Evolutionary conservation across 2,888 invertebrate genomes (phyloP).

Genomic region (Ochropleura plecta): DNA sequence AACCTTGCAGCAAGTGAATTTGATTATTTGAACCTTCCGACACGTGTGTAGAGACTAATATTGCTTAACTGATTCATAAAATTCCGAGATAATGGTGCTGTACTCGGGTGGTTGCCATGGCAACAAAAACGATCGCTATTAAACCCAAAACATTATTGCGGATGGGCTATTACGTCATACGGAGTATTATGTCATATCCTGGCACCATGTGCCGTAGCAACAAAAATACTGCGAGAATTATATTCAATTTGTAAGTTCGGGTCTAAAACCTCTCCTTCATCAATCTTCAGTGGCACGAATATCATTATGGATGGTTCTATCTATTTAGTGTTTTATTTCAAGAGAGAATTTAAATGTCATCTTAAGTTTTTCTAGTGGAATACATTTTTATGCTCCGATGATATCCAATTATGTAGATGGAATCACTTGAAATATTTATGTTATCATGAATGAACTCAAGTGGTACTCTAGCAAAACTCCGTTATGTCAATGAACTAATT

Average conservation of each 20-base stretch:
- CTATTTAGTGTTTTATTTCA: constrained; percentile 22
- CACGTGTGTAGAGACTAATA: constrained; percentile 26
- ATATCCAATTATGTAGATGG: constrained; percentile 17
- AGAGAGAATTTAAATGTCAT: constrained; percentile 9
- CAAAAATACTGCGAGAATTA: constrained; percentile 58
- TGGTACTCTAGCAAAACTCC: not conserved
- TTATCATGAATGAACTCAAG: not conserved
- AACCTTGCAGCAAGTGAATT: constrained; percentile 16
- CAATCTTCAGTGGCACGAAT: constrained; percentile 35
- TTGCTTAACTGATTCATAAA: constrained; percentile 42
- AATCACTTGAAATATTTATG: not conserved
- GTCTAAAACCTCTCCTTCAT: constrained; percentile 42
- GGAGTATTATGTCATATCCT: constrained; percentile 67
- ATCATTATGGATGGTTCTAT: constrained; percentile 37
- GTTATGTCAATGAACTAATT: not conserved
- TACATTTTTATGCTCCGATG: constrained; percentile 15
- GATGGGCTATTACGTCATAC: constrained; percentile 52
- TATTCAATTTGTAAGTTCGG: constrained; percentile 54
- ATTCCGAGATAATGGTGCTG: constrained; percentile 41
- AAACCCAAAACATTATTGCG: constrained; percentile 77
- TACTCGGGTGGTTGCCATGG: constrained; percentile 69
- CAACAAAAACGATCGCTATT: constrained; percentile 77
- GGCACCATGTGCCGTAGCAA: constrained; percentile 69
- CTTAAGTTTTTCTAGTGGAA: constrained; percentile 8
- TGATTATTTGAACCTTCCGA: constrained; percentile 33